Evolutionary conservation across 2,797 vertebrate genomes (phyloP).

Genomic region (Mormyrops boulengeri): DNA sequence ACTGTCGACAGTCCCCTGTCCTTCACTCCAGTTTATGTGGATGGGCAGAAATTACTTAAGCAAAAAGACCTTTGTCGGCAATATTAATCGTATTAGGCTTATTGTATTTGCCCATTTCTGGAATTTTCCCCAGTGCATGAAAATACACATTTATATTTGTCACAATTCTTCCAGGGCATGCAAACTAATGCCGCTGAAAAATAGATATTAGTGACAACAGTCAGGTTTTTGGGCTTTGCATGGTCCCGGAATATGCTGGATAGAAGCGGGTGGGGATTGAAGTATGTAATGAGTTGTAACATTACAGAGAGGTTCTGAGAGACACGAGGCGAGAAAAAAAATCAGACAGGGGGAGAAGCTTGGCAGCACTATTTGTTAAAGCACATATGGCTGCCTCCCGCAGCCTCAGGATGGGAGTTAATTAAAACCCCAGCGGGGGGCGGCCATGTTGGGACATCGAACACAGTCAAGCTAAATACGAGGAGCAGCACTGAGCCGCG

Average conservation of each 20-base stretch:
- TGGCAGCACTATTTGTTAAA: conserved; percentile 21
- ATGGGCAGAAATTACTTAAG: neutral
- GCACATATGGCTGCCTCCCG: conserved; percentile 40
- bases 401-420: conserved; percentile 39
- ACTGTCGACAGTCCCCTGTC: conserved; percentile 45
- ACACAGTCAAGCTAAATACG: neutral
- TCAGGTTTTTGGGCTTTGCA: neutral
- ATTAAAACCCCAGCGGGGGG: conserved; percentile 38
- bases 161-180: neutral
- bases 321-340: neutral
- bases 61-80: neutral
- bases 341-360: neutral
- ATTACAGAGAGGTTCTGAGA: neutral
- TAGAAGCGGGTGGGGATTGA: neutral
- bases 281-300: neutral
- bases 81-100: neutral
- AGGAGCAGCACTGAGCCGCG: neutral
- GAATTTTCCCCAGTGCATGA: neutral
- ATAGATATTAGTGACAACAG: neutral
- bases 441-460: conserved; percentile 27
- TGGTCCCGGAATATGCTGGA: neutral
- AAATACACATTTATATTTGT: neutral
- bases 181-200: neutral
- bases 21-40: conserved; percentile 24
- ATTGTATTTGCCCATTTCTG: neutral